Evolutionary conservation across 2,113 vertebrate genomes (phyloP).

Genomic region (Rhombomys opimus): DNA sequence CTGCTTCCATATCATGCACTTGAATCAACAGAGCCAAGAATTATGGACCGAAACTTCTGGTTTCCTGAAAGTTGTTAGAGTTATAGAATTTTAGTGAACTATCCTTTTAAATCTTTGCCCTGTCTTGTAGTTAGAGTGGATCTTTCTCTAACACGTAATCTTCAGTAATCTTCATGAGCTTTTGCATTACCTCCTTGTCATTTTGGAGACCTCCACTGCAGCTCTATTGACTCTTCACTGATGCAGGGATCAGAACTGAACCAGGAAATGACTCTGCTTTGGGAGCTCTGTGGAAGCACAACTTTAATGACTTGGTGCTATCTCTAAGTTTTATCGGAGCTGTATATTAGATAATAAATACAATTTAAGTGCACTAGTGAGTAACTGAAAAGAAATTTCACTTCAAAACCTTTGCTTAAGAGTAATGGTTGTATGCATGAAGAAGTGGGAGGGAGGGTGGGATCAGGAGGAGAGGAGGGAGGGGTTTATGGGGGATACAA

Average conservation of each 20-base stretch:
- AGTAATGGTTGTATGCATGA: too few relatives aligned
- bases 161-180: too few relatives aligned
- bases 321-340: neutral
- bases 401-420: neutral
- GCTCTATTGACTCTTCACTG: neutral
- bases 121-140: too few relatives aligned
- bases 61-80: neutral
- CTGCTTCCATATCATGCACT: too few relatives aligned
- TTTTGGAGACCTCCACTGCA: neutral
- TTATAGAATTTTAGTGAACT: neutral
- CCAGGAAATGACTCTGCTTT: neutral
- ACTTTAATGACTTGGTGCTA: neutral
- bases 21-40: neutral
- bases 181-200: too few relatives aligned
- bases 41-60: neutral
- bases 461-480: too few relatives aligned
- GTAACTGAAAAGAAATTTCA: neutral
- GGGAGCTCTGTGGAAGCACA: neutral
- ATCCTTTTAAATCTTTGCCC: neutral
- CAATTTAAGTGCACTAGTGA: neutral
- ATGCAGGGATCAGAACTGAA: neutral
- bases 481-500: too few relatives aligned
- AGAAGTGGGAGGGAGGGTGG: too few relatives aligned
- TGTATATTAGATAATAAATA: neutral
- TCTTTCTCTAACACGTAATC: neutral